Base-by-base conservation (phyloP, 2,888 invertebrate species). In the Drosophila putrida region DNA sequence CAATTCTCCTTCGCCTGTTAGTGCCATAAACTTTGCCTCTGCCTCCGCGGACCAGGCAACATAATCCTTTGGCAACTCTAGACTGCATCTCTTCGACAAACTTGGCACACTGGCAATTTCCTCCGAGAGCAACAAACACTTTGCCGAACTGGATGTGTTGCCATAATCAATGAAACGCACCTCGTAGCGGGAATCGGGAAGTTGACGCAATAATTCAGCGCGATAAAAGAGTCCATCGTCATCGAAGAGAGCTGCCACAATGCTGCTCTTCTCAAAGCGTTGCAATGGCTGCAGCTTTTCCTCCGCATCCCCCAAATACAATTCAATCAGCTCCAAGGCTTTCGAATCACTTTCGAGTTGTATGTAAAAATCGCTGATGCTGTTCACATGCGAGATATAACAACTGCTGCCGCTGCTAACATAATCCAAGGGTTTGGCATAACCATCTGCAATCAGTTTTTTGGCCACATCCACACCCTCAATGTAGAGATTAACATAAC, bases 351-450 rank as follows among this genome's bases (percentile, higher is more conserved):
- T 94, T 81, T 96, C 96, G 70, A 96, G 93, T 85, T 97, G 97
- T 20, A 97, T 94, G 94, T 96, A 96, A 90, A 97, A 97, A 83
- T 96, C 96, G 0, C 94, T 94, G 0, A 96, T 95, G 0, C 95
- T 95, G 89, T 96, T 95, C 0, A 95, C 93, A 83, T 96, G 96
- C 71, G 96, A 95, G 0, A 96, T 95, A 88, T 95, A 96, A 69
- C 96, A 96, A 0, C 95, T 95, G 78, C 94, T 93, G 33, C 92
- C 94, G 35, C 93, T 94, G 59, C 92, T 92, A 0, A 94, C 92
- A 55, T 93, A 93, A 60, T 94, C 94, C 27, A 94, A 90, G 8
- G 93, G 92, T 20, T 93, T 92, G 1, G 95, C 96, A 78, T 94
- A 93, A 35, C 94, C 94, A 75, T 94, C 94, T 0, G 93, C 90